These are phyloP conservation scores for Enteromius argenteus DNA, from an alignment of 2,797 vertebrate species.

Conservation along the genomic window DNA sequence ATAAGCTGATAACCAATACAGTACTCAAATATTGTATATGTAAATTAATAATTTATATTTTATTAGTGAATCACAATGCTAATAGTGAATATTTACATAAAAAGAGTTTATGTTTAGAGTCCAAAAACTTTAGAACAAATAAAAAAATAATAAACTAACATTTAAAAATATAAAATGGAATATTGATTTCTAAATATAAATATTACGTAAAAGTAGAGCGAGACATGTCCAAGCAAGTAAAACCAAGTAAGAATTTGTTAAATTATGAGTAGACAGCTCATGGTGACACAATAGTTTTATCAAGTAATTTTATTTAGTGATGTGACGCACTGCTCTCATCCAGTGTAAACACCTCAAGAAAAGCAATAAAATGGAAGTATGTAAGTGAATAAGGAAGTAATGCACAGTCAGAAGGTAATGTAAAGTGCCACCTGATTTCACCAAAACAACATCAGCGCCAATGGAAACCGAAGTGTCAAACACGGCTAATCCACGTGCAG, in stretches of 20 bases:
- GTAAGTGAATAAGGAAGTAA: constrained; percentile 9
- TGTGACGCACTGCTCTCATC: neutral
- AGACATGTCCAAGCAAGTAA: no score
- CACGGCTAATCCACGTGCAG: constrained; percentile 22
- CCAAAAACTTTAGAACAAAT: no score
- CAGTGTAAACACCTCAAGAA: neutral
- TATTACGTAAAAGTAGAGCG: no score
- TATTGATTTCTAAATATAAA: neutral
- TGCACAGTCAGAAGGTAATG: constrained; percentile 70
- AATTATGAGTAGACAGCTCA: neutral
- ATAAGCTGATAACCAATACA: neutral
- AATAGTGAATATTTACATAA: neutral
- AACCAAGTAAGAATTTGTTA: neutral
- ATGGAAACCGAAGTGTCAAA: constrained; percentile 11
- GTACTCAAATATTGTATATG: neutral
- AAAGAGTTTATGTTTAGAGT: neutral
- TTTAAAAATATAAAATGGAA: neutral
- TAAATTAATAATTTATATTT: no score
- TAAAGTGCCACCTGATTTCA: constrained; percentile 63
- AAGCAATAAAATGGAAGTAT: neutral
- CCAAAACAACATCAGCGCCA: constrained; percentile 54
- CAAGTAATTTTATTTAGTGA: neutral
- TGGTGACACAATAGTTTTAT: neutral
- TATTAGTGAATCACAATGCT: no score
- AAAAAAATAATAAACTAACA: neutral